Evolutionary conservation across 2,113 vertebrate species (phyloP), one percentile per base, ranked within the genome.

Genomic region (Pollimyrus isidori): DNA sequence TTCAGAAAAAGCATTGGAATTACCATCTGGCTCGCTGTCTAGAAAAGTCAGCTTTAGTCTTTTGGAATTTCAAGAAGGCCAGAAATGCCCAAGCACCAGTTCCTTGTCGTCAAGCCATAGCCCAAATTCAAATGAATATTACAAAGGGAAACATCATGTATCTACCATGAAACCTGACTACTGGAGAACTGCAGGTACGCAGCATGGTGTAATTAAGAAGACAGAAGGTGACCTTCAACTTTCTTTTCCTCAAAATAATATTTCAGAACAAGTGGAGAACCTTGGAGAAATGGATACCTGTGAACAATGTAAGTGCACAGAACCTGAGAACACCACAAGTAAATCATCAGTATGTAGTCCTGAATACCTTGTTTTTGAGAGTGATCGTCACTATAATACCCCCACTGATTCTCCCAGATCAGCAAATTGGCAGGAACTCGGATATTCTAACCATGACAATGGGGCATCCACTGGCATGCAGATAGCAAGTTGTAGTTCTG

Each of bases 101-200:
- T 96, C 95, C 5, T 92, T 94, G 89, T 96, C 95, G 30, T 96
- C 96, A 30, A 94, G 93, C 88, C 95, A 95, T 83, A 96, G 95
- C 89, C 94, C 93, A 6, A 95, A 95, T 87, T 95, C 95, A n/a
- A 83, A 83, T 45, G 95, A 95, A 62, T 95, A 91, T 46, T 94
- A 95, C 21, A 52, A 91, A 56, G 94, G 94, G 30, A 92, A 90
- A 89, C 91, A 87, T 48, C 92, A 80, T 80, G 23, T 89, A 19
- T 26, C 80, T 45, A 91, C 10, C 10, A 45, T 86, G 48, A 56
- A 42, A 17, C 87, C 87, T 5, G 92, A 92, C 84, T 82, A 49
- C 1, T 94, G 94, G 94, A 48, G 90, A 0, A 87, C 87, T 45
- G 35, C 80, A 35, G 87, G 49, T 13, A 82, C 89, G 49, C 13